Evolutionary conservation across 2,888 invertebrate species (phyloP).

Genomic region (Seira sanloemensis): DNA sequence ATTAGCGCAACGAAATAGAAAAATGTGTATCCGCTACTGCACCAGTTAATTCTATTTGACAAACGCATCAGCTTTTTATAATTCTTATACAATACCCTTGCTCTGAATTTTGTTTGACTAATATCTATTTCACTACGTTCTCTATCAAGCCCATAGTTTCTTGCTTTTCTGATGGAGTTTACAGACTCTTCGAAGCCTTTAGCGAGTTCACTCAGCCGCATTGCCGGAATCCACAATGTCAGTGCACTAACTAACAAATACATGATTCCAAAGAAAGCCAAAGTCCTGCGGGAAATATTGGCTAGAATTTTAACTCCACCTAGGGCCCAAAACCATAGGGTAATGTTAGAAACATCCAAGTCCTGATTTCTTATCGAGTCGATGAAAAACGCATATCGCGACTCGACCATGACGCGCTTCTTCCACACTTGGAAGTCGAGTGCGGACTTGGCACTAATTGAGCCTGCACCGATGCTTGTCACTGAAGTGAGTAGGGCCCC

Average conservation of each 20-base stretch:
- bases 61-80: no score
- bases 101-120: no score
- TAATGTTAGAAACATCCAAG: not conserved
- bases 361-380: not conserved
- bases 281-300: not conserved
- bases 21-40: no score
- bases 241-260: not conserved
- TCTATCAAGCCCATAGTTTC: no score
- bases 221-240: not conserved
- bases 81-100: no score
- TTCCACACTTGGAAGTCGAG: not conserved
- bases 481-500: not conserved
- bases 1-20: no score
- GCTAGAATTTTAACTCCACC: not conserved
- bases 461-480: not conserved
- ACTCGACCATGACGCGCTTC: not conserved
- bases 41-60: no score
- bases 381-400: not conserved
- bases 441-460: not conserved
- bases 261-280: not conserved
- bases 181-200: no score
- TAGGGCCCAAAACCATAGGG: not conserved
- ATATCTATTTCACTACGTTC: no score
- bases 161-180: no score
- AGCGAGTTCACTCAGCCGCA: not conserved